phyloP scores from a whole-genome alignment of 1,140 invertebrate genomes.

The Apocrypta bakeri region DNA sequence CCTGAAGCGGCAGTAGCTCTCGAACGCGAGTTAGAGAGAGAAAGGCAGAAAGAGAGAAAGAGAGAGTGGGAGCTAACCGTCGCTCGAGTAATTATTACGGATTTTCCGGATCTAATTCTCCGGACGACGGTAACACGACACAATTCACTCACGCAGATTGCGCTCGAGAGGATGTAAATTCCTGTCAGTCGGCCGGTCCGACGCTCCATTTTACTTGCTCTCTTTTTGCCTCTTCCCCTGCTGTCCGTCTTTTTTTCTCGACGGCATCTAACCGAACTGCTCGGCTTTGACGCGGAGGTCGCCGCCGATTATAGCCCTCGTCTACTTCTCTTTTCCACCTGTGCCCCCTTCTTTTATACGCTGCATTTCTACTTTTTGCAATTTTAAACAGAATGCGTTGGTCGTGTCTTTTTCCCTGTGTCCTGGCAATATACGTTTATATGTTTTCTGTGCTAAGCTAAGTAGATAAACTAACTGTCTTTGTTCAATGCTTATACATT shows the following conservation, averaged over 20 bases:
- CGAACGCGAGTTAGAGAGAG: background rate
- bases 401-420: background rate
- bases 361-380: constrained; percentile 37
- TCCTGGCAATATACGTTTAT: constrained; percentile 21
- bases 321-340: constrained; percentile 51
- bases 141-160: constrained; percentile 74
- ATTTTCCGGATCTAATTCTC: constrained; percentile 75
- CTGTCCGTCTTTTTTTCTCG: constrained; percentile 42
- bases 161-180: constrained; percentile 72
- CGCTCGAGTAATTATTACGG: constrained; percentile 73
- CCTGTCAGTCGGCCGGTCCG: constrained; percentile 70
- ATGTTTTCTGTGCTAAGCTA: constrained; percentile 8
- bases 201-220: constrained; percentile 68
- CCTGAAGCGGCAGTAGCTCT: constrained; percentile 6
- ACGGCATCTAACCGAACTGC: constrained; percentile 49
- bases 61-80: constrained; percentile 62
- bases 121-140: constrained; percentile 73
- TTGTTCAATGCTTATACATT: background rate
- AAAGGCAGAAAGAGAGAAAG: background rate
- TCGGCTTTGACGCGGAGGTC: constrained; percentile 35
- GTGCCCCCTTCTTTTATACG: constrained; percentile 10
- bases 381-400: constrained; percentile 24
- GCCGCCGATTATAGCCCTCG: constrained; percentile 44
- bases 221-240: constrained; percentile 30
- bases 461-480: no score